Conservation (phyloP, 2,888 invertebrate species). For the Perithous albicinctus region DNA sequence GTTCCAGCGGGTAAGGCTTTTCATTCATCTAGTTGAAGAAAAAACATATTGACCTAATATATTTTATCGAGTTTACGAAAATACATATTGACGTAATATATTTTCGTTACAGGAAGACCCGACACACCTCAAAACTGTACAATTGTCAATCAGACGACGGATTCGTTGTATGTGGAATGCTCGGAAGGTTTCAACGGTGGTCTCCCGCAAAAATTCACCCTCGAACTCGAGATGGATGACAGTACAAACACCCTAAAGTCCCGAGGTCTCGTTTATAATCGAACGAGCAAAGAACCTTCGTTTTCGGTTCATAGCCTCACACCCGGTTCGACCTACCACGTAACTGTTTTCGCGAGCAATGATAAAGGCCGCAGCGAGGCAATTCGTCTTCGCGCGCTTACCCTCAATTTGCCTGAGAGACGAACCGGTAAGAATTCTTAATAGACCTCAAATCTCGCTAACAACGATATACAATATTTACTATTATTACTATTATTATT, state of each 20-base stretch:
- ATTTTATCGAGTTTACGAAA: neutral
- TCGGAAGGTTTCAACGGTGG: conserved; percentile 92
- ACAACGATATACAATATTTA: conserved; percentile 2
- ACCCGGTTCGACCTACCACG: conserved; percentile 89
- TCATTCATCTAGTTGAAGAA: neutral
- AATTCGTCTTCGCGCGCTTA: conserved; percentile 89
- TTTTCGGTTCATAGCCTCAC: conserved; percentile 89
- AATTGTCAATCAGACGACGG: conserved; percentile 90
- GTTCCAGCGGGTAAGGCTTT: conserved; percentile 89
- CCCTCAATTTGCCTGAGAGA: conserved; percentile 90
- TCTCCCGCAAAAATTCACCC: conserved; percentile 90
- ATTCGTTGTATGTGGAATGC: conserved; percentile 90
- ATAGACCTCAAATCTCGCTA: conserved; percentile 6
- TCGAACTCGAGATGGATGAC: conserved; percentile 87
- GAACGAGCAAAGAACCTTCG: conserved; percentile 87
- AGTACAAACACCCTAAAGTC: conserved; percentile 85
- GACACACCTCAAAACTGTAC: conserved; percentile 91
- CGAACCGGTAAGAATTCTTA: conserved; percentile 87
- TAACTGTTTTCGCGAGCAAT: conserved; percentile 90
- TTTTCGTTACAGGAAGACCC: conserved; percentile 88
- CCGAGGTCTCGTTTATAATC: conserved; percentile 86
- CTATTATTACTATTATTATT: conserved; percentile 20
- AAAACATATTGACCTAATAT: neutral
- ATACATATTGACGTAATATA: neutral
- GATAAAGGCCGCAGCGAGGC: conserved; percentile 90